Conservation (phyloP, 2,113 vertebrate species). For the Microcebus ravelobensis region DNA sequence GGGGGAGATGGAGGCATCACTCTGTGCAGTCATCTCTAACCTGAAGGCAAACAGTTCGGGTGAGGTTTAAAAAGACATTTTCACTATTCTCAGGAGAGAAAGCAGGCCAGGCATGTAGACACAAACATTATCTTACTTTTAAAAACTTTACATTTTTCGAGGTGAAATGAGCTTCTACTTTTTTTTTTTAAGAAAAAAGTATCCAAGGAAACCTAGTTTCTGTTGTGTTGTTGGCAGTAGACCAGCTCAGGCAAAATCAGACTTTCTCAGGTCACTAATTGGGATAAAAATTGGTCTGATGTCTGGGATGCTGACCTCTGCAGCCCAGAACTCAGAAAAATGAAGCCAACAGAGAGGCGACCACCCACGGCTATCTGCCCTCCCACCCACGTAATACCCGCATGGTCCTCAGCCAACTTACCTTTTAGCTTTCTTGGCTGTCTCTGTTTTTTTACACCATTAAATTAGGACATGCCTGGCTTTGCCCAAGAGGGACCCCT, state of each 20-base stretch:
- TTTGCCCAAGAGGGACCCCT: neutral
- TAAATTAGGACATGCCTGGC: neutral
- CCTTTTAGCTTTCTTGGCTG: neutral
- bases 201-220: neutral
- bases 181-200: neutral
- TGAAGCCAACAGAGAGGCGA: accelerated
- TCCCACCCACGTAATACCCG: accelerated
- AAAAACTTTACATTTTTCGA: neutral
- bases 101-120: neutral
- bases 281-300: neutral
- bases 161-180: neutral
- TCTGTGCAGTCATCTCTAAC: neutral
- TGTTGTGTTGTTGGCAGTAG: neutral
- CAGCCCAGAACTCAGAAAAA: neutral
- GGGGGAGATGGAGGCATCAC: neutral
- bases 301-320: neutral
- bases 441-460: neutral
- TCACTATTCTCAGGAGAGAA: neutral
- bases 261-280: neutral
- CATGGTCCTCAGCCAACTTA: accelerated
- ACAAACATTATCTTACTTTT: neutral
- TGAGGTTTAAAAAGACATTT: neutral
- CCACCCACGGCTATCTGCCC: no score
- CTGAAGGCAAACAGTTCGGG: neutral
- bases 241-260: neutral